phyloP scores from a whole-genome alignment of 2,113 vertebrate genomes.

The Micromys minutus region DNA sequence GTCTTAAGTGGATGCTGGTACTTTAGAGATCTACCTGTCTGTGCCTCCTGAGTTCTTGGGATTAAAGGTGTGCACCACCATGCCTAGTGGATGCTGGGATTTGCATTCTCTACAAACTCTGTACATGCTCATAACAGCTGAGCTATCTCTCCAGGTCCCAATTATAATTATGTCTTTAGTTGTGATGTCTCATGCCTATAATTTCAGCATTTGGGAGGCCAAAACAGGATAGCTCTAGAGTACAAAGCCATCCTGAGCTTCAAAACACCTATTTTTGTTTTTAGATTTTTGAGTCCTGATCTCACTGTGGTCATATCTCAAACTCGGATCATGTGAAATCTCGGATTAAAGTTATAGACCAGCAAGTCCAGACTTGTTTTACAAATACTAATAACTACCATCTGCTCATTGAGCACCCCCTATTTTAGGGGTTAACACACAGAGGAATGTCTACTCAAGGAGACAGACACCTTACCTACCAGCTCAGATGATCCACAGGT shows the following conservation, averaged over 20 bases:
- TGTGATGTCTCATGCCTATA: neutral
- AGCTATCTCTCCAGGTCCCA: neutral
- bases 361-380: neutral
- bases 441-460: neutral
- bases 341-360: neutral
- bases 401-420: neutral
- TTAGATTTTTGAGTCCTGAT: neutral
- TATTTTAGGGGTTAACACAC: neutral
- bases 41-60: neutral
- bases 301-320: neutral
- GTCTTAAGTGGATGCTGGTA: neutral
- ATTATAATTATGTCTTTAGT: neutral
- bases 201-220: neutral
- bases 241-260: neutral
- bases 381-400: neutral
- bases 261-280: neutral
- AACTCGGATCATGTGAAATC: neutral
- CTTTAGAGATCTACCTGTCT: no score
- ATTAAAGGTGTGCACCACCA: neutral
- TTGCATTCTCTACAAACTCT: neutral
- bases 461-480: neutral
- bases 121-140: neutral
- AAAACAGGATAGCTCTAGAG: neutral
- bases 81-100: neutral
- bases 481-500: neutral